These are phyloP conservation scores for Rhopalosiphum nymphaeae DNA, from an alignment of 2,888 invertebrate genomes.

Conservation along the genomic window DNA sequence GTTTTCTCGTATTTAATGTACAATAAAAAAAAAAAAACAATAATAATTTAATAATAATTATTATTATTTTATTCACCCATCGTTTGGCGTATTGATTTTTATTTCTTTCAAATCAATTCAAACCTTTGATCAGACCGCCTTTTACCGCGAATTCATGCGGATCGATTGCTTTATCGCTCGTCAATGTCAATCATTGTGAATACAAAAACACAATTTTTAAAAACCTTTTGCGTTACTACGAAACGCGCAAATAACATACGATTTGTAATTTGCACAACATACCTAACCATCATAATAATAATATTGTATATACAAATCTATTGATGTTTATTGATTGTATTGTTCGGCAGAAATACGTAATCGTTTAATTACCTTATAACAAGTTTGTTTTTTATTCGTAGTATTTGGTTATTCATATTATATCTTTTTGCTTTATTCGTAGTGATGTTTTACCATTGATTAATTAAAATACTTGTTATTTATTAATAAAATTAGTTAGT, in stretches of 20 bases:
- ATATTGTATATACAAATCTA: neutral
- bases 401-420: neutral
- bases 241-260: neutral
- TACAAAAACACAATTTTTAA: neutral
- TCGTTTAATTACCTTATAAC: neutral
- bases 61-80: neutral
- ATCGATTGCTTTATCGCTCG: slow-evolving; percentile 46
- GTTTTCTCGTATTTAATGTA: neutral
- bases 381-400: neutral
- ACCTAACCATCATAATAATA: neutral
- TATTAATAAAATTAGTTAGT: neutral
- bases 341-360: neutral
- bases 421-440: neutral
- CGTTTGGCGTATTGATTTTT: neutral
- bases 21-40: neutral
- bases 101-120: neutral
- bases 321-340: neutral
- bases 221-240: neutral
- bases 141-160: slow-evolving; percentile 28
- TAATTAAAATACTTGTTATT: neutral
- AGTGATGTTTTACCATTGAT: neutral
- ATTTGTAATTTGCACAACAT: neutral
- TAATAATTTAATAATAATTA: neutral
- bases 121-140: slow-evolving; percentile 41
- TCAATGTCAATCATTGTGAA: slow-evolving; percentile 31